A percentile compares a stretch with the other conserved stretches of the same genome.
Conservation (phyloP, 2,113 vertebrate species). For the Dromiciops gliroides region DNA sequence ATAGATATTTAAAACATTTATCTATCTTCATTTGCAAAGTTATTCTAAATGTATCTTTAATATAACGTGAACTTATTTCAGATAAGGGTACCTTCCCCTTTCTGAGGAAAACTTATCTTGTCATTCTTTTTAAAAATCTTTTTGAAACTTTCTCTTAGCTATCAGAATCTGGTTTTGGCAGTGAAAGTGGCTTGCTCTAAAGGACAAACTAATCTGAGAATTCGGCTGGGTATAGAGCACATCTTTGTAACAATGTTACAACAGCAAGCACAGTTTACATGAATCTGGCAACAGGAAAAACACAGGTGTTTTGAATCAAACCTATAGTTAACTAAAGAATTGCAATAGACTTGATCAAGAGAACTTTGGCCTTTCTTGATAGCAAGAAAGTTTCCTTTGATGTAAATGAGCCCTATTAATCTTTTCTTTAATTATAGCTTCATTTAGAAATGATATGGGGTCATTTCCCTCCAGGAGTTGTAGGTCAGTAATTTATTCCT, state of each 20-base stretch:
- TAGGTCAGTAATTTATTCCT: not conserved
- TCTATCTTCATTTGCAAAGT: not conserved
- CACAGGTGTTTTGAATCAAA: constrained; percentile 75
- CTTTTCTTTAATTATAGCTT: constrained; percentile 55
- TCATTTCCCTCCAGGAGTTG: not conserved
- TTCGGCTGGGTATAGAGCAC: not conserved
- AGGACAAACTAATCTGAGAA: constrained; percentile 43
- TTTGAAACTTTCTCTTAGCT: constrained; percentile 17
- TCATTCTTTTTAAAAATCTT: not conserved
- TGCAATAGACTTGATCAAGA: constrained; percentile 48
- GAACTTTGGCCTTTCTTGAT: constrained; percentile 62
- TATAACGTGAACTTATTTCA: not conserved
- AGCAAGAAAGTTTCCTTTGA: constrained; percentile 52
- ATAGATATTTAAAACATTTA: not conserved
- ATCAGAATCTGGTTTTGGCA: constrained; percentile 12
- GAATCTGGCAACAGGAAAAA: constrained; percentile 41
- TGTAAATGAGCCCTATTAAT: constrained; percentile 48
- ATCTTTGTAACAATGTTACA: constrained; percentile 55
- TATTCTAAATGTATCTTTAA: not conserved
- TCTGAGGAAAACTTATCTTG: not conserved
- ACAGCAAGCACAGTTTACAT: constrained; percentile 21
- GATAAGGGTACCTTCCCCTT: not conserved
- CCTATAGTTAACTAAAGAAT: not conserved
- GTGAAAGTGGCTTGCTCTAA: constrained; percentile 54
- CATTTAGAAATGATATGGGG: not conserved